phyloP scores from a whole-genome alignment of 92 coral and sea anemone genomes.

The Meandrina meandrites region DNA sequence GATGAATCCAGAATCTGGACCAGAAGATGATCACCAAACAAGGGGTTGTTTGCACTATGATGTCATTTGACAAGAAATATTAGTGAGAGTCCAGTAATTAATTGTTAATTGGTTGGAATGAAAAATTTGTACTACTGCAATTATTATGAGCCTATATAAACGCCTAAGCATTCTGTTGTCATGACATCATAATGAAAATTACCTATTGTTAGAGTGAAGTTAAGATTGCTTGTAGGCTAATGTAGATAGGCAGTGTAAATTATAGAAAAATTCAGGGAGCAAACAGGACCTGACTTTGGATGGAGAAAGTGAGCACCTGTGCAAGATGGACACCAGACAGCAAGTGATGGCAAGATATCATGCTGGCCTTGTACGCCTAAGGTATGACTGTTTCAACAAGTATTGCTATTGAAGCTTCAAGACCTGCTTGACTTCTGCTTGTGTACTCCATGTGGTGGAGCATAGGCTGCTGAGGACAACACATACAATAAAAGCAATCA shows the following conservation, averaged over 20 bases:
- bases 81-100: not conserved
- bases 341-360: not conserved
- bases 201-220: not conserved
- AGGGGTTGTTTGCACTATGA: not conserved
- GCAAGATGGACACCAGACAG: not conserved
- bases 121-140: not conserved
- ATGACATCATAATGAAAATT: not conserved
- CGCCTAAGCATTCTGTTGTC: not conserved
- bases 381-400: not conserved
- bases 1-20: not conserved
- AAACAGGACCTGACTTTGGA: not conserved
- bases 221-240: not conserved
- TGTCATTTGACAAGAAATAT: not conserved
- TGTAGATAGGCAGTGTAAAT: not conserved
- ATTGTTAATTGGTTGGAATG: not conserved
- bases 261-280: not conserved
- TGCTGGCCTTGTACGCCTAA: not conserved
- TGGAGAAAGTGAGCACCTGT: not conserved
- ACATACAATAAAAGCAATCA: not conserved
- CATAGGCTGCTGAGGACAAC: not conserved
- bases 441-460: not conserved
- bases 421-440: not conserved
- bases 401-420: not conserved
- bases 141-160: not conserved
- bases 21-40: not conserved